These are phyloP conservation scores for Folsomia candida DNA, from an alignment of 2,888 invertebrate species.

Conservation along the genomic window DNA sequence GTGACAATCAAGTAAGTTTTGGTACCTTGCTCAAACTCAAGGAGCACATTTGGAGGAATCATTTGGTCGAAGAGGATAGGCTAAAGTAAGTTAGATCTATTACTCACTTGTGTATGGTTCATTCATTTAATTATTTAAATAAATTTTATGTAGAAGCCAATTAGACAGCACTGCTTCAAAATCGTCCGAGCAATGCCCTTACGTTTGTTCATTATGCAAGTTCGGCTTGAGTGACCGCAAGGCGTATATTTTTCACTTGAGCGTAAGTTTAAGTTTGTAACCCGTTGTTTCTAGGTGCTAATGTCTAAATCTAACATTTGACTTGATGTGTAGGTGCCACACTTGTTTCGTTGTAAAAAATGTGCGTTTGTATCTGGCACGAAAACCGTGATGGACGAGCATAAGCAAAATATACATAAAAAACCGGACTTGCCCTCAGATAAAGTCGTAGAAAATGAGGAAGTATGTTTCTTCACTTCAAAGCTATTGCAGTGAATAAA, in stretches of 20 bases:
- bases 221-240: not conserved
- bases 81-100: not conserved
- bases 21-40: constrained; percentile 8
- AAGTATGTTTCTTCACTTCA: no score
- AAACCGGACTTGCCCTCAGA: no score
- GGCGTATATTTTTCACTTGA: constrained; percentile 7
- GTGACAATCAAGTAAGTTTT: not conserved
- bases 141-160: not conserved
- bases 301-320: not conserved
- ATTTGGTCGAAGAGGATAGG: not conserved
- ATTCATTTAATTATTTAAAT: not conserved
- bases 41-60: constrained; percentile 13
- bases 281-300: not conserved
- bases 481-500: no score
- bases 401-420: not conserved
- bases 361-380: constrained; percentile 7
- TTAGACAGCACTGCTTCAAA: no score
- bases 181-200: not conserved
- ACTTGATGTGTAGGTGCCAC: constrained; percentile 5
- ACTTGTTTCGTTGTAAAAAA: constrained; percentile 11
- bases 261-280: constrained; percentile 6
- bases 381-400: not conserved
- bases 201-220: constrained; percentile 6
- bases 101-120: not conserved
- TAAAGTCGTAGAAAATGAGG: no score